These are phyloP conservation scores for Lophius americanus DNA, from an alignment of 2,797 vertebrate genomes.

Conservation along the genomic window DNA sequence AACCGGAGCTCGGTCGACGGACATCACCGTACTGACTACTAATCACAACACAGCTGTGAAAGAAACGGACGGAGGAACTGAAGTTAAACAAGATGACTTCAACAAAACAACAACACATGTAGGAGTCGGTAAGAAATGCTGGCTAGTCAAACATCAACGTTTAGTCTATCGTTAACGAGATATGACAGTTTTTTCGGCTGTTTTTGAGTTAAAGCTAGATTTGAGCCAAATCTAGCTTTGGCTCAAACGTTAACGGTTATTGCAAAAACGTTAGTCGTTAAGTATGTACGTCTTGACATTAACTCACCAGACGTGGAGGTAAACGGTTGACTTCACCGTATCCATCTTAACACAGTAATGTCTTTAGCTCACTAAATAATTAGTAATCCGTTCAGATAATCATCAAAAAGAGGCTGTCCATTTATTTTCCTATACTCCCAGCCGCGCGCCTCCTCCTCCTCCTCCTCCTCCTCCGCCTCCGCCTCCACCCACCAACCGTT, in stretches of 20 bases:
- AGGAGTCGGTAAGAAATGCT: neutral
- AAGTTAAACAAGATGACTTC: neutral
- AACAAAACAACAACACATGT: neutral
- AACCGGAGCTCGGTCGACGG: too few species aligned
- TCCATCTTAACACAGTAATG: neutral
- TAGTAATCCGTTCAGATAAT: neutral
- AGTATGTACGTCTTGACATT: neutral
- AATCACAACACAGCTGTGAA: neutral
- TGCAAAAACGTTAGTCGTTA: neutral
- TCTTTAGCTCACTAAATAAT: too few species aligned
- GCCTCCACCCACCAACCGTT: slow-evolving; percentile 22
- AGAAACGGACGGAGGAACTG: neutral
- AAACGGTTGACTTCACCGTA: slow-evolving; percentile 28
- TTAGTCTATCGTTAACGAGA: too few species aligned
- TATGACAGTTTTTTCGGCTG: too few species aligned
- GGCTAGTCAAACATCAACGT: too few species aligned
- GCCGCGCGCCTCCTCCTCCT: accelerated
- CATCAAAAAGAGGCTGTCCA: accelerated
- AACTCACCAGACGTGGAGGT: slow-evolving; percentile 53
- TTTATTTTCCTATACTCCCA: neutral
- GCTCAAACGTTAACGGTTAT: neutral
- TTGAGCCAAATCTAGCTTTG: neutral
- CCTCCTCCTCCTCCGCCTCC: neutral
- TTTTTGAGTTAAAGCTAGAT: too few species aligned
- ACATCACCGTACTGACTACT: neutral